Evolutionary conservation across 2,888 invertebrate genomes (phyloP).

Genomic region (Brenthis daphne): DNA sequence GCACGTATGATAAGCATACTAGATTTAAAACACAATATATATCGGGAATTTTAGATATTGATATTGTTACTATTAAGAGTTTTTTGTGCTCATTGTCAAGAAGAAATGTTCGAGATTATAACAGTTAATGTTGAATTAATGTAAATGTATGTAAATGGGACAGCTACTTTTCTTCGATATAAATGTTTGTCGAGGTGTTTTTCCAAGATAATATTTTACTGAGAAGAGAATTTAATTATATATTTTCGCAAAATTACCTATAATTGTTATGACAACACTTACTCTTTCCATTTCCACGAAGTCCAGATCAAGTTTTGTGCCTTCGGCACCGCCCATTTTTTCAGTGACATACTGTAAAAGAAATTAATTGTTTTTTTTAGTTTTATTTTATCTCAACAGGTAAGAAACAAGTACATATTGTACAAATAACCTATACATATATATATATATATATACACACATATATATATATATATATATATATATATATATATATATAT

Average conservation of each 20-base stretch:
- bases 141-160: constrained; percentile 1
- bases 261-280: constrained; percentile 60
- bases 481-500: too few species aligned
- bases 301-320: constrained; percentile 99
- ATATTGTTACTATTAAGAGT: background rate
- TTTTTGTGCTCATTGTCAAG: background rate
- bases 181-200: background rate
- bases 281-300: constrained; percentile 99
- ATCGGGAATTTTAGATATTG: too few species aligned
- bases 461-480: too few species aligned
- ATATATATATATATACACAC: too few species aligned
- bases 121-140: constrained; percentile 3
- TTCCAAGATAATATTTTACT: background rate
- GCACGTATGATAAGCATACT: too few species aligned
- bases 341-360: constrained; percentile 97
- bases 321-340: constrained; percentile 99
- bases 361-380: constrained; percentile 19
- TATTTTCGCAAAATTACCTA: background rate
- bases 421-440: too few species aligned
- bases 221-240: background rate
- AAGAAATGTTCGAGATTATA: constrained; percentile 7
- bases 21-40: too few species aligned
- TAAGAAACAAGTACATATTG: too few species aligned
- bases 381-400: too few species aligned
- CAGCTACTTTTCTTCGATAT: constrained; percentile 2